Conservation (phyloP, 2,888 invertebrate species). For the Notodonta dromedarius region DNA sequence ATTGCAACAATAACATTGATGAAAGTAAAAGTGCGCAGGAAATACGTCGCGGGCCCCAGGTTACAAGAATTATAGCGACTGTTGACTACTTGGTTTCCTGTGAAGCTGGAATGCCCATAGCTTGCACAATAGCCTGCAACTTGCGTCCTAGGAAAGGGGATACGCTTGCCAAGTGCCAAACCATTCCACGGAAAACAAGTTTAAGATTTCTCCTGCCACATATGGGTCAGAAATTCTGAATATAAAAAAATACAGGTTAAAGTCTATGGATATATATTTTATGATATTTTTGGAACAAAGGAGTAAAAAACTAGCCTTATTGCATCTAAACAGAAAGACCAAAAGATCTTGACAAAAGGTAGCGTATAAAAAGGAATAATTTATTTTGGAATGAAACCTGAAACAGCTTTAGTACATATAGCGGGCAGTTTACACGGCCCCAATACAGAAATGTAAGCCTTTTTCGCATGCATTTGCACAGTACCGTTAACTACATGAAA, state of each 20-base stretch:
- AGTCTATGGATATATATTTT: no score
- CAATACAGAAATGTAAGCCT: slow-evolving; percentile 35
- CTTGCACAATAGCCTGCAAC: not conserved
- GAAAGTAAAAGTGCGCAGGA: slow-evolving; percentile 39
- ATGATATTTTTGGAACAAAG: not conserved
- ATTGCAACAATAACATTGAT: slow-evolving; percentile 12
- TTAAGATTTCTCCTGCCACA: no score
- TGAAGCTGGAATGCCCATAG: not conserved
- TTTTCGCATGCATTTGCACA: slow-evolving; percentile 43
- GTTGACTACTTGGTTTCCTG: not conserved
- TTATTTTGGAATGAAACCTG: slow-evolving; percentile 13
- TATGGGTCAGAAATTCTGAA: no score
- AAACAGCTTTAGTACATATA: slow-evolving; percentile 19
- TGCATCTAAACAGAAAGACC: not conserved
- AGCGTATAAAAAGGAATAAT: not conserved
- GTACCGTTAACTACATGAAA: slow-evolving; percentile 48
- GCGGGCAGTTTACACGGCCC: slow-evolving; percentile 34
- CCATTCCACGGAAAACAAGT: no score
- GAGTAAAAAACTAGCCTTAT: not conserved
- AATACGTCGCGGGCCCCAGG: slow-evolving; percentile 14
- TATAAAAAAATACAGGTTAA: no score
- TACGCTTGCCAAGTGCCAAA: no score
- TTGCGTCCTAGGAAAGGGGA: not conserved
- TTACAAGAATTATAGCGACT: slow-evolving; percentile 19
- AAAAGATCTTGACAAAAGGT: not conserved